Evolutionary conservation across 2,888 invertebrate genomes (phyloP), one percentile per base, ranked within the genome.

Genomic region (Meiosimyza decipiens): DNA sequence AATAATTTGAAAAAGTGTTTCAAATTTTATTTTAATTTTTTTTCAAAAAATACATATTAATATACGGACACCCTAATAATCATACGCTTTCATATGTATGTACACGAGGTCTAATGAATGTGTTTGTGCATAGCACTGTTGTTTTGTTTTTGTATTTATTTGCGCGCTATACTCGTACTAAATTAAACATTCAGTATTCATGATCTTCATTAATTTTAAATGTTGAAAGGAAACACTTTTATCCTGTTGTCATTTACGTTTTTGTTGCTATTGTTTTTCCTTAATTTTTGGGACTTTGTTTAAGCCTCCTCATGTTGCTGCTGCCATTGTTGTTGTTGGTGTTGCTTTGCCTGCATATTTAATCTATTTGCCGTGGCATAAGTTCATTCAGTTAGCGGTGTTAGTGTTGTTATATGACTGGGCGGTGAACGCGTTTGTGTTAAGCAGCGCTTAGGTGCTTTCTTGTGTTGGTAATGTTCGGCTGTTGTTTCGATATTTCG

Each of bases 181-280:
- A 71, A 64, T 64, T 57, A 54, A 54, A 50, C 64, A 55, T 71
- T 62, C 64, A 47, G 54, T 65, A 65, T 59, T 71, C 65, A 71
- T 71, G 65, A 71, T 64, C 59, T 64, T 51, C 65, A 71, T 65
- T 65, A 71, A 71, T 71, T 71, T 71, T 65, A 55, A 71, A 71
- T 65, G 71, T 57, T 65, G 50, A 55, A 64, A 71, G 54, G 49
- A 65, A 62, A 65, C 33, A 65, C 51, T 71, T 71, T 59, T 28
- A 18, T 40, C 60, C 22, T 57, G 18, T 57, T 54, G 12, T 52
- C 28, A 33, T 33, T 22, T 33, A n/a, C 1, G 22, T 33, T 22
- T 11, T 33, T 18, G 40, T 12, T 67, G n/a, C 33, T 47, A 16
- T 16, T 47, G 40, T 33, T 59, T 22, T 22, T 6, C 12, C 22